Conservation (phyloP, 2,113 vertebrate genomes). For the Pollachius pollachius region DNA sequence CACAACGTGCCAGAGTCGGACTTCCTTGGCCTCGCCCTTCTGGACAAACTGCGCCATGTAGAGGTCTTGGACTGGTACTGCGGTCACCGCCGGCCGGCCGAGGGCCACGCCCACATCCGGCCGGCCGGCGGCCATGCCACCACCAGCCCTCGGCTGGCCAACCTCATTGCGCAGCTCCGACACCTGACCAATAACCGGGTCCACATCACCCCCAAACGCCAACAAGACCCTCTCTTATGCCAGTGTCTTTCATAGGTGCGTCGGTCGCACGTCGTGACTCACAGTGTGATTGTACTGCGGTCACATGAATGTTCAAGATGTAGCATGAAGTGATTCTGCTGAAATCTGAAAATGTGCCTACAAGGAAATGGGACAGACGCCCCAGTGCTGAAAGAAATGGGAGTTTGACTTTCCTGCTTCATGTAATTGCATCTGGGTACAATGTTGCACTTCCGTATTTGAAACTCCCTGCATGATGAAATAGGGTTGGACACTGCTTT, state of each 20-base stretch:
- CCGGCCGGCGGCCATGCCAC: slow-evolving; percentile 13
- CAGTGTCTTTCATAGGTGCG: slow-evolving; percentile 31
- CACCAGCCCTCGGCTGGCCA: slow-evolving; percentile 31
- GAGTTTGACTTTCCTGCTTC: too few relatives aligned
- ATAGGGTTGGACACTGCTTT: too few relatives aligned
- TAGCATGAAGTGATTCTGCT: too few relatives aligned
- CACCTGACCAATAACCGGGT: slow-evolving; percentile 40
- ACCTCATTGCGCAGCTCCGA: slow-evolving; percentile 34
- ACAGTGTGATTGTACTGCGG: too few relatives aligned
- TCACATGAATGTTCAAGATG: too few relatives aligned
- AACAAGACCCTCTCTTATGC: slow-evolving; percentile 31
- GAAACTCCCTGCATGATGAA: too few relatives aligned
- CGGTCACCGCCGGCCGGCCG: neutral
- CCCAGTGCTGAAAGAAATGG: too few relatives aligned
- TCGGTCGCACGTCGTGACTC: too few relatives aligned
- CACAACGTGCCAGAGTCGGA: slow-evolving; percentile 29
- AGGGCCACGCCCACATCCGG: slow-evolving; percentile 14
- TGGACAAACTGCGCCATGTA: slow-evolving; percentile 21
- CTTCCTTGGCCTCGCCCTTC: slow-evolving; percentile 35
- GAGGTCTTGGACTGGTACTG: slow-evolving; percentile 50
- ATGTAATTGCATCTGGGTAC: too few relatives aligned
- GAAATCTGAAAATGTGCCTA: too few relatives aligned
- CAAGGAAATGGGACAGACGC: too few relatives aligned
- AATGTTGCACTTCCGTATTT: too few relatives aligned
- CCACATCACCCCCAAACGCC: slow-evolving; percentile 16